Base-by-base conservation (phyloP, 1,140 invertebrate genomes). In the Diabrotica undecimpunctata region DNA sequence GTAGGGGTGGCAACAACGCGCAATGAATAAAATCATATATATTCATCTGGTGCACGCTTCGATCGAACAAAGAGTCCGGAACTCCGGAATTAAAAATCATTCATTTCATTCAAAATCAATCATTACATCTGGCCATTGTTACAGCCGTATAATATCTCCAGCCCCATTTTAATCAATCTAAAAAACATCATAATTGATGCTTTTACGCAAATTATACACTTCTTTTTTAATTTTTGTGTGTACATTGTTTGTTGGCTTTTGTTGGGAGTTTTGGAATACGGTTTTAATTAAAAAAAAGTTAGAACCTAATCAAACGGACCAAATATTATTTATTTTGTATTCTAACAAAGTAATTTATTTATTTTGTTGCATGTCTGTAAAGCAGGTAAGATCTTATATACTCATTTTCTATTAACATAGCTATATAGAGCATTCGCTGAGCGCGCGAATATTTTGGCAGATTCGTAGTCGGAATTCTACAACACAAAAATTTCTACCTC, bases 21-120 rank as follows among this genome's bases (percentile, higher is more conserved):
- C 69, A 73, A 75, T 75, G 73, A 75, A 75, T 75, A 73, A 73
- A 75, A 75, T 75, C 73, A 75, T 73, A 73, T 66, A 62, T 66
- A 62, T 62, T 71, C 70, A 69, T 71, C 62, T 64, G 62, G 54
- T 57, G 59, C 67, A 68, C 69, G 66, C 66, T 66, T 54, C 61
- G 46, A 55, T 53, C 64, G 69, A 68, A 68, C 66, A 70, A 70
- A 70, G 46, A 64, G 51, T 65, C 57, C 65, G 62, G 53, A 71
- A 73, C 54, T 61, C 54, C 62, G 66, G 65, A 72, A 73, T 73
- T 73, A 73, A 73, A 73, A 73, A 73, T 73, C 72, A 67, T 73
- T 72, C 72, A 66, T 71, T 66, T 67, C 66, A 66, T 69, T 72
- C 70, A 65, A 63, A 73, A 73, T 73, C 72, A 73, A 73, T 73